These are phyloP conservation scores for Cyaniris semiargus DNA, from an alignment of 2,888 invertebrate species.

Conservation along the genomic window DNA sequence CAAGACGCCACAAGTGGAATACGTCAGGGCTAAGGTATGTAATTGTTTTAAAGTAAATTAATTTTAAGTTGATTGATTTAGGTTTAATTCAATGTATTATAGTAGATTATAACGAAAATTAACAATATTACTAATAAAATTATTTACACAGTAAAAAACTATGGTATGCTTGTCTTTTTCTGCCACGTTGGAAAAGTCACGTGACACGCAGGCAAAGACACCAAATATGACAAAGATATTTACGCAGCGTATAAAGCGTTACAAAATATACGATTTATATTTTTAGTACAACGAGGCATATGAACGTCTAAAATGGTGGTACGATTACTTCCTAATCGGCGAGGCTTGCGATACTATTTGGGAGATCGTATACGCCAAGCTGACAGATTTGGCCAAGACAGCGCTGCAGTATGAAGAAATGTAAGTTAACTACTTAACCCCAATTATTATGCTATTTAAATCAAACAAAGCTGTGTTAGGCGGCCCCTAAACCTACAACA, in stretches of 20 bases:
- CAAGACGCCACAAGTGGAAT: constrained; percentile 68
- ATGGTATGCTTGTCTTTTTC: no score
- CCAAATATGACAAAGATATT: no score
- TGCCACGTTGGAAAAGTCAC: no score
- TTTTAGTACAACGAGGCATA: constrained; percentile 81
- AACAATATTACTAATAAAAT: no score
- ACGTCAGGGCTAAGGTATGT: constrained; percentile 67
- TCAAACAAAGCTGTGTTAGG: no score
- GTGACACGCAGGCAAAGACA: no score
- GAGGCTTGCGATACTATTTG: constrained; percentile 83
- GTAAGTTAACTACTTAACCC: constrained; percentile 59
- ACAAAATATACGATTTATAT: not conserved
- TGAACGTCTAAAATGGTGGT: constrained; percentile 84
- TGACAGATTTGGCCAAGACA: constrained; percentile 87
- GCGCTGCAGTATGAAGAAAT: constrained; percentile 89
- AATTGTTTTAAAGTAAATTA: not conserved
- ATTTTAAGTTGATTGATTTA: not conserved
- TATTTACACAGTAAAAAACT: no score
- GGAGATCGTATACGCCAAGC: constrained; percentile 84
- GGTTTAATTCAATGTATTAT: not conserved
- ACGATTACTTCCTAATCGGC: constrained; percentile 87
- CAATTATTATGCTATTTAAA: no score
- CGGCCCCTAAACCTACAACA: no score
- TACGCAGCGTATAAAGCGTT: no score
- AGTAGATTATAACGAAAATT: no score